Evolutionary conservation across 2,888 invertebrate species (phyloP).

Genomic region (Nineta flava): DNA sequence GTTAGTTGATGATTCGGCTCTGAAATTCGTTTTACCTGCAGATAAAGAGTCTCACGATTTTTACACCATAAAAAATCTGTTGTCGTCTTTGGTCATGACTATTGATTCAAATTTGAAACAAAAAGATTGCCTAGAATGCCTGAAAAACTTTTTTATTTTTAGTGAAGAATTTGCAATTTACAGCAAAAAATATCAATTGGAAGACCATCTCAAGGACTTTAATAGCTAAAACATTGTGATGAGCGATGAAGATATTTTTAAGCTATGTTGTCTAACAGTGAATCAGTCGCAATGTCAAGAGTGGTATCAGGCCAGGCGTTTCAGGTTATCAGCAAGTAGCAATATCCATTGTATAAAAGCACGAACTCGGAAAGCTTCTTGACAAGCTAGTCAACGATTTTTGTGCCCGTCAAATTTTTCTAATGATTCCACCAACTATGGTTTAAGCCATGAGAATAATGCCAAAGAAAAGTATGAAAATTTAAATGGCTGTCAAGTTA

Average conservation of each 20-base stretch:
- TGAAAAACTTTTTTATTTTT: background rate
- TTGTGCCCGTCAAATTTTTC: background rate
- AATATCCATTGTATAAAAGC: background rate
- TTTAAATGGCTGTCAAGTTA: constrained; percentile 5
- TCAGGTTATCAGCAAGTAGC: background rate
- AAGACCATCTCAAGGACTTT: background rate
- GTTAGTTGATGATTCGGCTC: background rate
- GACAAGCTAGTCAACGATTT: background rate
- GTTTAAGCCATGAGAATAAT: constrained; percentile 4
- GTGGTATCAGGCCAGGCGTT: background rate
- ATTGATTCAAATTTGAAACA: background rate
- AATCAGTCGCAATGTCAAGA: constrained; percentile 1
- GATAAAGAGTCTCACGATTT: background rate
- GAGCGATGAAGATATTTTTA: background rate
- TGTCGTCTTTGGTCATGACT: background rate
- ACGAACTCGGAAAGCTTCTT: background rate
- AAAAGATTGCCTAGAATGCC: background rate
- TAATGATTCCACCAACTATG: background rate
- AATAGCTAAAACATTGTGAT: background rate
- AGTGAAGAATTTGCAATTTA: background rate
- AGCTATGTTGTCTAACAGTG: background rate
- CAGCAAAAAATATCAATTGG: background rate
- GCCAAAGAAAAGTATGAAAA: constrained; percentile 7
- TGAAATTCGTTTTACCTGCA: background rate
- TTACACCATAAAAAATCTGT: background rate